Evolutionary conservation across 2,888 invertebrate genomes (phyloP), one percentile per base, ranked within the genome.

Genomic region (Chrysodeixis includens): DNA sequence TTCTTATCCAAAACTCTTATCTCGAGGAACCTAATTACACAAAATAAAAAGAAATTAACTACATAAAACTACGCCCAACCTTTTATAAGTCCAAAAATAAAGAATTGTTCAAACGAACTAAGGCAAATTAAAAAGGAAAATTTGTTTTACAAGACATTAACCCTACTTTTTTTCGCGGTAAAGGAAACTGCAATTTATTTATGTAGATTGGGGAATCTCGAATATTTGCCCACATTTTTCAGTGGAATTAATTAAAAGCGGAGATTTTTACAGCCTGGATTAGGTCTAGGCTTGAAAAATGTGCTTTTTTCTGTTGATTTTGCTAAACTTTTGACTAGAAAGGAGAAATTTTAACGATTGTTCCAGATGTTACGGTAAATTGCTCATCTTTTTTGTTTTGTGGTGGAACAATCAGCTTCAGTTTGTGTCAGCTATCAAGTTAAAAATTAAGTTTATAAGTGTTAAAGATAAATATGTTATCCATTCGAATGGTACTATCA

Each of bases 111-210:
- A 74, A 61, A 76, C 67, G 68, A 78, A 62, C 71, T 67, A 71
- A 61, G 69, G 57, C 69, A 78, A 22, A 76, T 81, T 83, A 83
- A 76, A 79, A 79, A 71, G 77, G 78, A 72, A 82, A 78, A 78
- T 78, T 77, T 70, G 67, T 62, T 78, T 78, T 61, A 73, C 80
- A 77, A 82, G 80, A 80, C 87, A 86, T 88, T 89, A 87, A 83
- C 83, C 81, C 82, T 79, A 82, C 83, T 85, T 85, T 85, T 83
- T 72, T 68, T 67, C 69, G 77, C 80, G 78, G 77, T 71, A 69
- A 76, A 80, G 84, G 56, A 64, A 74, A 66, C 35, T 69, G 79
- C 85, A 87, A 88, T 89, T 71, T 88, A 87, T 88, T 88, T 86
- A 86, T 83, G 82, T 82, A 79, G 78, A 83, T 78, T 74, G 71